Conservation (phyloP, 2,797 vertebrate species). For the Danio choprae region DNA sequence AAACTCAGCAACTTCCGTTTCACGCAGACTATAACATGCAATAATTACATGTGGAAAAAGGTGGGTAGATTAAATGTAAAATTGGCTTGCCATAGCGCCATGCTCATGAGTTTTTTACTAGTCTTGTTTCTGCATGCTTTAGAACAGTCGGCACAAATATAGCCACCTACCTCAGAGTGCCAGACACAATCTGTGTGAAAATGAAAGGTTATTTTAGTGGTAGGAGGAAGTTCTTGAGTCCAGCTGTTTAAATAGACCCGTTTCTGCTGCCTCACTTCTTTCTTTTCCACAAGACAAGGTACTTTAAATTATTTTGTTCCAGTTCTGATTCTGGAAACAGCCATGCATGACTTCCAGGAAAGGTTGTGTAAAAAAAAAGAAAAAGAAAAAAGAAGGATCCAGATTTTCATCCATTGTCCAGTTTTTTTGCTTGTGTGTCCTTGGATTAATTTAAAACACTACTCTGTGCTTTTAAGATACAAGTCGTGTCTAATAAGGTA, state of each 20-base stretch:
- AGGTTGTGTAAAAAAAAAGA: not conserved
- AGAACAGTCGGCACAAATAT: not conserved
- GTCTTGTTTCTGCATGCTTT: not conserved
- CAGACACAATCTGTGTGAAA: conserved; percentile 21
- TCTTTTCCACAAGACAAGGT: conserved; percentile 3
- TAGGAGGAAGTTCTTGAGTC: not conserved
- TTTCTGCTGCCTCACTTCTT: conserved; percentile 9
- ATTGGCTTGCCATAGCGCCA: too few relatives aligned
- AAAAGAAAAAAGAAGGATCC: not conserved
- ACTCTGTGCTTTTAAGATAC: not conserved
- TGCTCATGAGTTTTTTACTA: not conserved
- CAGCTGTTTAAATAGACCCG: conserved; percentile 20
- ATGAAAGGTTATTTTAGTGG: conserved; percentile 10
- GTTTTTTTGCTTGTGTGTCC: not conserved
- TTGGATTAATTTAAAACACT: conserved; percentile 44
- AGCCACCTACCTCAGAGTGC: not conserved
- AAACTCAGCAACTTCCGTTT: too few relatives aligned
- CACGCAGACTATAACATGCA: too few relatives aligned
- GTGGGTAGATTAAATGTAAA: too few relatives aligned
- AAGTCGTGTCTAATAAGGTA: not conserved
- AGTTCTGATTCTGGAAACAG: not conserved
- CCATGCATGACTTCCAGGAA: conserved; percentile 1
- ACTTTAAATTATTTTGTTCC: not conserved
- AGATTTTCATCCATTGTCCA: not conserved
- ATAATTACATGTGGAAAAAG: too few relatives aligned